These are phyloP conservation scores for Muricea muricata DNA, from an alignment of 92 coral and sea anemone species.

Conservation along the genomic window DNA sequence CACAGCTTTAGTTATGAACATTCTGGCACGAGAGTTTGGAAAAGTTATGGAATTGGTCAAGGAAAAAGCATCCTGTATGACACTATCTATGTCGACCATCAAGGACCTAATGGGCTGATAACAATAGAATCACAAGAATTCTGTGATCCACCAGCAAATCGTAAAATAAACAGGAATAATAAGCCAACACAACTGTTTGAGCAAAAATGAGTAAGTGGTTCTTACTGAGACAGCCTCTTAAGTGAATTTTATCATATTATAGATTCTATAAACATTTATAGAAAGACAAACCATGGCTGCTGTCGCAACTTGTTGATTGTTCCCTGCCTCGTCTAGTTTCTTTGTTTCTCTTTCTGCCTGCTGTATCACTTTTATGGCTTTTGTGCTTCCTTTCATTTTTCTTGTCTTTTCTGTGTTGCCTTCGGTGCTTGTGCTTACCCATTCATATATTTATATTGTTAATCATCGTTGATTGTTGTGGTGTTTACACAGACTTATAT, in stretches of 20 bases:
- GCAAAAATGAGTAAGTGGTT: no score
- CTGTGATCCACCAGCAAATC: not conserved
- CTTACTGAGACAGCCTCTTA: no score
- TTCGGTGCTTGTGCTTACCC: not conserved
- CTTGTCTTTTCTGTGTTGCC: not conserved
- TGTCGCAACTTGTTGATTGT: not conserved
- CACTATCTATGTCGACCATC: conserved; percentile 23
- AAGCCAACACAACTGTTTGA: conserved; percentile 14
- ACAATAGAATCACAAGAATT: no score
- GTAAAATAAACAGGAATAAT: not conserved
- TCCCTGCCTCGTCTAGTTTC: not conserved
- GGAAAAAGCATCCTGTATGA: conserved; percentile 39
- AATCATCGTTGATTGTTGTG: no score
- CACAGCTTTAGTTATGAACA: conserved; percentile 8
- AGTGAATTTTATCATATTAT: no score
- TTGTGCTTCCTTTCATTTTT: not conserved
- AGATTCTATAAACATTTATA: no score
- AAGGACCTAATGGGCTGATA: conserved; percentile 29
- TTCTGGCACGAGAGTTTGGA: conserved; percentile 51
- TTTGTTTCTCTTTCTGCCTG: not conserved
- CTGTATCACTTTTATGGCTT: not conserved
- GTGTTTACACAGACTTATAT: no score
- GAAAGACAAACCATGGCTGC: not conserved
- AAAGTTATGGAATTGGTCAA: conserved; percentile 46
- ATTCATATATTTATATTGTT: not conserved